Conservation (phyloP, 2,888 invertebrate genomes). For the Clostera curtula region DNA sequence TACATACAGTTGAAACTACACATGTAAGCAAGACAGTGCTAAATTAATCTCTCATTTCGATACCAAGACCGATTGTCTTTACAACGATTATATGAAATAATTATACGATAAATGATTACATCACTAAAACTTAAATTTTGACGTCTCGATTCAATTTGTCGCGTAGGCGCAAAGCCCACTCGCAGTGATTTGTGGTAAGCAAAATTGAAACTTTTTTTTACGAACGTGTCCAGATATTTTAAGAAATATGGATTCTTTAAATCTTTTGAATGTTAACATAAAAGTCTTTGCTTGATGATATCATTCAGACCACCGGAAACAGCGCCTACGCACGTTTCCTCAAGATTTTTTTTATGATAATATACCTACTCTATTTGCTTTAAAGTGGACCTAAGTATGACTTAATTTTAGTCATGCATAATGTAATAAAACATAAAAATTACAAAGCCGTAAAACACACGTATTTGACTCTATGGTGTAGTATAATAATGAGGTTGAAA, state of each 20-base stretch:
- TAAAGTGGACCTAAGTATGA: too few species aligned
- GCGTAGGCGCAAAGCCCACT: constrained; percentile 21
- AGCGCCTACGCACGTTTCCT: constrained; percentile 8
- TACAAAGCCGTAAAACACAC: too few species aligned
- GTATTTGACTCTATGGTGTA: too few species aligned
- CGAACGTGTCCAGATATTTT: constrained; percentile 11
- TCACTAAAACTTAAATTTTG: constrained; percentile 16
- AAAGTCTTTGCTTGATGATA: constrained; percentile 14
- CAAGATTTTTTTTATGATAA: not conserved
- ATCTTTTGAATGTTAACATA: constrained; percentile 5
- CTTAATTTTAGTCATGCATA: too few species aligned
- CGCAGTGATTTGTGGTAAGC: constrained; percentile 18
- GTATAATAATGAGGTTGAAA: too few species aligned
- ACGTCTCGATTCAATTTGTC: constrained; percentile 10
- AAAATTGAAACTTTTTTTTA: constrained; percentile 9
- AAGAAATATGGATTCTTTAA: constrained; percentile 11
- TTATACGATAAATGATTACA: not conserved
- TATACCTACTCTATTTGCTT: too few species aligned
- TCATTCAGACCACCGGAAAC: constrained; percentile 18
- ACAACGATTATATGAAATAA: too few species aligned
- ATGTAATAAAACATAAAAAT: too few species aligned
- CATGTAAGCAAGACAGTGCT: too few species aligned
- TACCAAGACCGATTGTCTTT: too few species aligned
- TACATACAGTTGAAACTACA: too few species aligned
- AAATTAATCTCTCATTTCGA: too few species aligned